Base-by-base conservation (phyloP, 2,797 vertebrate genomes). In the Cottoperca gobio region DNA sequence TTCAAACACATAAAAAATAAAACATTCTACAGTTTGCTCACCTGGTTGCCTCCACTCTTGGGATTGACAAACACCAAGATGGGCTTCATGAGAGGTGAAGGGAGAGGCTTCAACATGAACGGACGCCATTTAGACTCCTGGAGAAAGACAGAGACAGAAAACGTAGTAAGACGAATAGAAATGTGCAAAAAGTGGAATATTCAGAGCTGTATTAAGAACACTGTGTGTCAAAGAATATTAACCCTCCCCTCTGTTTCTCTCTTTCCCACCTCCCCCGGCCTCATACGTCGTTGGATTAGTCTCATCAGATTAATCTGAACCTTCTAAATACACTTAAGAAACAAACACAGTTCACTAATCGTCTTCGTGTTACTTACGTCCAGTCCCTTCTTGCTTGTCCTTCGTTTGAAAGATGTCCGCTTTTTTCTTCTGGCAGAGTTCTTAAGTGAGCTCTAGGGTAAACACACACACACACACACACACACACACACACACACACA, bases 21-120 rank as follows among this genome's bases (percentile, higher is more conserved):
- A 37, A 59, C 26, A 45, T 24, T 13, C 26, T 13, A 19, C 37
- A 3, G 33, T 28, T 14, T 17, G 1, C 86, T 59, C 26, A 99
- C 98, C 97, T 99, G 98, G 92, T 99, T 99, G 48, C 98, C 98
- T 7, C 98, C 98, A 39, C 98, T 99, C 93, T 99, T 99, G 73
- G 98, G 98, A 88, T 99, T 99, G 57, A 99, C 97, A 82, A 99
- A 99, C 69, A 99, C 98, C 90, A 99, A 93, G 83, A 99, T 94
- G 0, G 98, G 98, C 84, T 99, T 99, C 97, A 99, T 98, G 76
- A 99, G 96, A 1, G 97, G 98, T 11, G 97, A 99, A 4, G 97
- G 97, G 58, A 99, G 96, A 0, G 98, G 97, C 84, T 99, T 99
- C 94, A 99, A 91, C 86, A 99, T 95, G 92, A 99, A 99, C 17